Base-by-base conservation (phyloP, 2,797 vertebrate species). In the Schizothorax lantsangensis region DNA sequence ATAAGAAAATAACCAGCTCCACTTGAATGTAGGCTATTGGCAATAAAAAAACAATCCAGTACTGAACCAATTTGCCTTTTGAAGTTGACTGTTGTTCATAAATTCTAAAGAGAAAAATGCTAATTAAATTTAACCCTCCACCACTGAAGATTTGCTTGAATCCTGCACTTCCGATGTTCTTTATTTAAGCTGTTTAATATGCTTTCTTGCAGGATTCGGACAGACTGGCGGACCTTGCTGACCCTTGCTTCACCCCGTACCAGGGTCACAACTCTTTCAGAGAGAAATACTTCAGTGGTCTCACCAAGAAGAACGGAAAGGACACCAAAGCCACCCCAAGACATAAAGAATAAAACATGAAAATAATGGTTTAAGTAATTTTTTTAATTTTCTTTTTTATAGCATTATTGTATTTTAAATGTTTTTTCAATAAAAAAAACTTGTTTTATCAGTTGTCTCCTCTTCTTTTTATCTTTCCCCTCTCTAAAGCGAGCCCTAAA, bases 281-380 rank as follows among this genome's bases (percentile, higher is more conserved):
- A 91, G 98, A 99, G 91, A 99, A 99, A 91, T 99, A 99, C 92
- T 99, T 99, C 93, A 97, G 98, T 86, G 97, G 97, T 79, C 91
- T 98, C 73, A 98, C 96, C 88, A 99, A 98, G 93, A 97, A 95
- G 91, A 93, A 95, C 86, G 91, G 92, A 83, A 98, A 96, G 69
- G 97, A 66, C 5, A 19, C 45, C 40, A 80, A 72, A 79, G 38
- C 33, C 6, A 3, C 40, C 19, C 43, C 94, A 72, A 88, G 93
- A 92, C 85, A 88, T 72, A 79, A 88, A 90, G 89, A 86, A 78
- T 89, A 87, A 89, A 87, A 69, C 40, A 72, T 47, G 1, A 54
- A 43, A 72, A 30, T 21, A 64, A 45, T 10, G 5, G 23, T 87
- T 49, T 81, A 38, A 79, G n/a, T 21, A 26, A 69, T n/a, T 75